Evolutionary conservation across 2,797 vertebrate genomes (phyloP).

Genomic region (Natrix natrix): DNA sequence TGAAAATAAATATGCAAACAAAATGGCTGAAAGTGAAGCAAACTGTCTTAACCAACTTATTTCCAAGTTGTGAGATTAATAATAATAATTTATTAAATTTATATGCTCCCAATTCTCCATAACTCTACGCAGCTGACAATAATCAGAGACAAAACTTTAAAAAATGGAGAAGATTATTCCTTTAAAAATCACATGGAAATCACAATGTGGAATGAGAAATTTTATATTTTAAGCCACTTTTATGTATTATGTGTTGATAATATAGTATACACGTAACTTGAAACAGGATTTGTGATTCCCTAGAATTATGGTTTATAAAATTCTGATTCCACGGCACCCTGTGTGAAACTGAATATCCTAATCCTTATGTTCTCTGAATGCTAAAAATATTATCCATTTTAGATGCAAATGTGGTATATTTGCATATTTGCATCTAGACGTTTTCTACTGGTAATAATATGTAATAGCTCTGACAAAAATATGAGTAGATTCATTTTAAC

Average conservation of each 20-base stretch:
- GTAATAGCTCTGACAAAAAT: not conserved
- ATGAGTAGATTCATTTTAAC: not conserved
- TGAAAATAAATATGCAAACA: conserved; percentile 42
- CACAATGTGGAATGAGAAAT: not conserved
- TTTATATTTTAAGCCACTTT: not conserved
- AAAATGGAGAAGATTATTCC: conserved; percentile 14
- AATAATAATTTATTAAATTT: not conserved
- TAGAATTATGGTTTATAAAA: not conserved
- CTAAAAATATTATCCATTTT: not conserved
- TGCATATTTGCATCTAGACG: not conserved
- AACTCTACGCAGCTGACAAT: not conserved
- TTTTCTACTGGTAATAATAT: conserved; percentile 25
- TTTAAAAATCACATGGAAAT: not conserved
- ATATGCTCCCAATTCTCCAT: not conserved
- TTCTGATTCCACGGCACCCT: not conserved
- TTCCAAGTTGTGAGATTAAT: not conserved
- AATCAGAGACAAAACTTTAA: not conserved
- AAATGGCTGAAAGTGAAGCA: not conserved
- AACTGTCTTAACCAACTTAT: conserved; percentile 10
- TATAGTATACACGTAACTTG: not conserved
- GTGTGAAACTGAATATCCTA: not conserved
- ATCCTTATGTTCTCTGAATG: not conserved
- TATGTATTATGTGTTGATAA: not conserved
- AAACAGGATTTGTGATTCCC: not conserved
- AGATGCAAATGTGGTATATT: conserved; percentile 2